Base-by-base conservation (phyloP, 2,888 invertebrate species). In the Phytoseiulus persimilis region DNA sequence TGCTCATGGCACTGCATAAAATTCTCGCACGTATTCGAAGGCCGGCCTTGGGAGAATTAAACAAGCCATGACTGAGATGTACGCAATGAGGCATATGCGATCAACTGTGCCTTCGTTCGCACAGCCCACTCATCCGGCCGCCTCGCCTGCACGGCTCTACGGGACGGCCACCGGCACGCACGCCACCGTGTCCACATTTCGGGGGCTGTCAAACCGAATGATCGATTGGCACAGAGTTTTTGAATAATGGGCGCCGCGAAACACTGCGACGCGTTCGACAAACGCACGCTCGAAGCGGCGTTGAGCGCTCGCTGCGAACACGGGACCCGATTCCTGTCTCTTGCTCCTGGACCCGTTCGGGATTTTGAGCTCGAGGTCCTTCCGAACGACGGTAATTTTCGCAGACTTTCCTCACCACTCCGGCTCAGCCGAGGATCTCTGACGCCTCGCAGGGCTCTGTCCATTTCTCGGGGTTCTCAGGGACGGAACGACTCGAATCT, bases 61-160 rank as follows among this genome's bases (percentile, higher is more conserved):
- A 65, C 65, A 65, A 65, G 65, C 11, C 65, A 65, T 65, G 65
- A 65, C 65, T 65, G 65, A 65, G 65, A 65, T 65, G 65, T 65
- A 65, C 65, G 65, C 65, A 65, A 65, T 65, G 28, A 28, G 11
- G 65, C 65, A 28, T 65, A 65, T 65, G 65, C 65, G 65, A 65
- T 65, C 65, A 65, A 65, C 65, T 65, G 65, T 65, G 65, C 65
- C 65, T 65, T 65, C 65, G 65, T 65, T 65, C 65, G 65, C 65
- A 23, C 65, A 65, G 18, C 65, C 65, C 65, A 65, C 65, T 65
- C 65, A 23, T 23, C 65, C 65, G 18, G 5, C 65, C 5, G 14
- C 65, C 65, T n/a, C 39, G 39, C 39, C 39, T 9, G 39, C 39
- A 9, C 39, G 28, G 65, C 65, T 23, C 18, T 23, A 65, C 28